Percentiles rank a stretch among this genome's conserved stretches.
Conservation (phyloP, 1,140 invertebrate genomes). For the Solenopsis fugax region DNA sequence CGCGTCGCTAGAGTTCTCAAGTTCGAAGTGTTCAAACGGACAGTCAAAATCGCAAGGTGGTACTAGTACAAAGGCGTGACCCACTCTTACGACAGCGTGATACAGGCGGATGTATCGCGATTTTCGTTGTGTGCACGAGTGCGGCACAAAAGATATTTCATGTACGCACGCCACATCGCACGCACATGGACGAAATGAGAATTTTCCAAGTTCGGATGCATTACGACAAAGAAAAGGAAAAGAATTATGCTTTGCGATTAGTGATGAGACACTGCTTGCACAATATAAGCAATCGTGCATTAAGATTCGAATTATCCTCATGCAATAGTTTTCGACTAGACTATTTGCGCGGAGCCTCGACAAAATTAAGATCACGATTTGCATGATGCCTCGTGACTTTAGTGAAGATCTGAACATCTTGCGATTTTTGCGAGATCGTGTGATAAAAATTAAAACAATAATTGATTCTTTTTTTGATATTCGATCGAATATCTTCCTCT, state of each 20-base stretch:
- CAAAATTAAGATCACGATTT: conserved; percentile 4
- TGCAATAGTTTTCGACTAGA: conserved; percentile 35
- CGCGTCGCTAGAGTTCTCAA: conserved; percentile 52
- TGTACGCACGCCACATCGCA: conserved; percentile 72
- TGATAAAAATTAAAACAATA: conserved; percentile 10
- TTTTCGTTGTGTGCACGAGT: conserved; percentile 61
- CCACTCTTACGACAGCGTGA: conserved; percentile 33
- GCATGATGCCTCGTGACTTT: background rate
- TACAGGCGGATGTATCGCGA: background rate
- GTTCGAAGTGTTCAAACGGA: background rate
- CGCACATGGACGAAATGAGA: conserved; percentile 58
- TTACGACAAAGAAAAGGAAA: conserved; percentile 5
- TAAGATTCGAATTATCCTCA: conserved; percentile 31
- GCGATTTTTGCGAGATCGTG: background rate
- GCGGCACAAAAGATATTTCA: conserved; percentile 73
- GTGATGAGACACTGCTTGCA: conserved; percentile 48
- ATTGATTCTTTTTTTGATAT: background rate
- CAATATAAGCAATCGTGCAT: conserved; percentile 49
- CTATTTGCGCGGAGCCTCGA: conserved; percentile 33
- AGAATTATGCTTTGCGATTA: conserved; percentile 14
- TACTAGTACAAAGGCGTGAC: conserved; percentile 56
- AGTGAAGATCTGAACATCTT: background rate
- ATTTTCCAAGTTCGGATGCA: conserved; percentile 40
- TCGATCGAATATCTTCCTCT: background rate
- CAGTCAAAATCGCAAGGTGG: conserved; percentile 51